These are phyloP conservation scores for Aphaenogaster rudis DNA, from an alignment of 1,140 invertebrate species.

Conservation along the genomic window DNA sequence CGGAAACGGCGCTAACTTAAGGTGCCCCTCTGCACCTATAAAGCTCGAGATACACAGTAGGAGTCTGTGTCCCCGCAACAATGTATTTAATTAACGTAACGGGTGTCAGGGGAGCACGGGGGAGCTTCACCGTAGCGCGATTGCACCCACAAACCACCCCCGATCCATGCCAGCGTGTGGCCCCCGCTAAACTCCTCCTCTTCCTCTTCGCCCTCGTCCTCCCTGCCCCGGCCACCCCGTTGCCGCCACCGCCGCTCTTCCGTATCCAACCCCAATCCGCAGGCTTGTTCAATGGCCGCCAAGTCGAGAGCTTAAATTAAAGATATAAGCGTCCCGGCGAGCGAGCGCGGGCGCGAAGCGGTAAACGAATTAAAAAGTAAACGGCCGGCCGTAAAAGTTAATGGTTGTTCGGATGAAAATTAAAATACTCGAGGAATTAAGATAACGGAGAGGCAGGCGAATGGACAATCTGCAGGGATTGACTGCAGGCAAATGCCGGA, in stretches of 20 bases:
- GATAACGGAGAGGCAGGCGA: slow-evolving; percentile 74
- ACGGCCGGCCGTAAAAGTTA: slow-evolving; percentile 85
- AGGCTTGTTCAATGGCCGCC: slow-evolving; percentile 81
- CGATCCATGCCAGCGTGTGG: slow-evolving; percentile 74
- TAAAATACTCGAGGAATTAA: slow-evolving; percentile 85
- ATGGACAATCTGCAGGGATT: slow-evolving; percentile 66
- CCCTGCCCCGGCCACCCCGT: slow-evolving; percentile 51
- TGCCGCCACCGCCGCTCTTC: slow-evolving; percentile 65
- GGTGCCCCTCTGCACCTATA: slow-evolving; percentile 79
- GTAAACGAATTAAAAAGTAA: slow-evolving; percentile 87
- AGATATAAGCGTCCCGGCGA: slow-evolving; percentile 82
- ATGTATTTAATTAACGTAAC: slow-evolving; percentile 88
- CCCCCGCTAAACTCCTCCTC: slow-evolving; percentile 75
- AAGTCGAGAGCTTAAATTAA: slow-evolving; percentile 85
- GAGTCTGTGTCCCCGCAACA: slow-evolving; percentile 85
- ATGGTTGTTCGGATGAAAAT: slow-evolving; percentile 86
- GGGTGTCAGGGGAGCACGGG: slow-evolving; percentile 82
- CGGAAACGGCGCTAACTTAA: slow-evolving; percentile 68
- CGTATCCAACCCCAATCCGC: slow-evolving; percentile 70
- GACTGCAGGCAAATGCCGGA: slow-evolving; percentile 53
- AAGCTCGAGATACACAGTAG: slow-evolving; percentile 80
- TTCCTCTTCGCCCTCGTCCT: slow-evolving; percentile 60
- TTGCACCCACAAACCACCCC: slow-evolving; percentile 83
- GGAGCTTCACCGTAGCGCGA: slow-evolving; percentile 81
- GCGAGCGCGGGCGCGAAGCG: slow-evolving; percentile 74